Percentiles rank a stretch among this genome's conserved stretches.
Conservation (phyloP, 2,797 vertebrate genomes). For the Rhinella marina region DNA sequence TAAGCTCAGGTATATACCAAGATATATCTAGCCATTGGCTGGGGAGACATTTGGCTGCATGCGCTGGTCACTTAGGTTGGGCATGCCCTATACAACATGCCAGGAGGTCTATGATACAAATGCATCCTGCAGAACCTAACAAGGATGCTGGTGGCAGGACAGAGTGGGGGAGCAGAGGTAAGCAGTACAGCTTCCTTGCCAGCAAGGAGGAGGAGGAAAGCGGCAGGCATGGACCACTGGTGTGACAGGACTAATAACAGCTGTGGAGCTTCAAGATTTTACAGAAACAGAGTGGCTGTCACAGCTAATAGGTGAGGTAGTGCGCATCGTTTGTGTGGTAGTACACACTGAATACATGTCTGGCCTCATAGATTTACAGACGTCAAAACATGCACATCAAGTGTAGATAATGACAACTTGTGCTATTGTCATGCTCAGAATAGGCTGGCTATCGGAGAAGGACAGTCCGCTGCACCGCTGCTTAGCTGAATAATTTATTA, state of each 20-base stretch:
- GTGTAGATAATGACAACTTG: neutral
- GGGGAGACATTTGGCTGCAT: no score
- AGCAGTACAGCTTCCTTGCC: no score
- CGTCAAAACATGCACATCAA: neutral
- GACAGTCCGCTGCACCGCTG: neutral
- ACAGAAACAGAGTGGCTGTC: neutral
- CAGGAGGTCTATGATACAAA: no score
- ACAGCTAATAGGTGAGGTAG: neutral
- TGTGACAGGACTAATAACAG: neutral
- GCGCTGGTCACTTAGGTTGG: no score
- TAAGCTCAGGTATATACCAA: no score
- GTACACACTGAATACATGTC: neutral
- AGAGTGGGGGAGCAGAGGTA: no score
- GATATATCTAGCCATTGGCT: no score
- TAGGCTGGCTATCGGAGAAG: neutral
- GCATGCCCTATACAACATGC: no score
- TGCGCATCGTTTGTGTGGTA: neutral
- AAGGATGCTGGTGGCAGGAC: no score
- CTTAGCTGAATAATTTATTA: constrained; percentile 18
- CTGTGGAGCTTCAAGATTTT: neutral
- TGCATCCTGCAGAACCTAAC: no score
- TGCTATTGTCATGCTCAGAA: neutral
- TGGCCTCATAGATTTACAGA: neutral
- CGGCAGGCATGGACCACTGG: no score
- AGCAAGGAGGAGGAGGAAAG: no score